Percentiles rank a stretch among this genome's conserved stretches.
Conservation (phyloP, 2,888 invertebrate species). For the Drosophila neutralis region DNA sequence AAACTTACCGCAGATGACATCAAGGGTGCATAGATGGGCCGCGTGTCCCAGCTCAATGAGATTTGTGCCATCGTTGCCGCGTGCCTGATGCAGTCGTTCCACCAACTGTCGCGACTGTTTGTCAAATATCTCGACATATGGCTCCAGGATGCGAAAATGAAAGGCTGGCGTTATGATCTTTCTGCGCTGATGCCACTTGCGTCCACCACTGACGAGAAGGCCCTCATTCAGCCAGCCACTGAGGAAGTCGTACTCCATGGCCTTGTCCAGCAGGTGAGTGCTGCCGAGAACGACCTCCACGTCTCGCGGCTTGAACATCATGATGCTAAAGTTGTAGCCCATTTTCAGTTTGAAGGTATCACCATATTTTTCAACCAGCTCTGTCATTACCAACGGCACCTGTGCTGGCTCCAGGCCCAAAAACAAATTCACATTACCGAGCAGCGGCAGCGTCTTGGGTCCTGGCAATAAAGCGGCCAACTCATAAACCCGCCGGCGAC, state of each 20-base stretch:
- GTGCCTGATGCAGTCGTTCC: slow-evolving; percentile 86
- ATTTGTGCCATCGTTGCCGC: slow-evolving; percentile 83
- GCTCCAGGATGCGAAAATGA: slow-evolving; percentile 91
- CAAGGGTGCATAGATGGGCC: slow-evolving; percentile 87
- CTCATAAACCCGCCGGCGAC: slow-evolving; percentile 33
- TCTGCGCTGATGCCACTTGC: slow-evolving; percentile 86
- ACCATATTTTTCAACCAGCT: slow-evolving; percentile 37
- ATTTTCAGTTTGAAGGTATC: slow-evolving; percentile 70
- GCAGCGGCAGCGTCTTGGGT: slow-evolving; percentile 85
- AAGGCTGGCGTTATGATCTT: slow-evolving; percentile 92
- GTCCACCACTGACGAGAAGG: slow-evolving; percentile 85
- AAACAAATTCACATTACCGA: slow-evolving; percentile 86
- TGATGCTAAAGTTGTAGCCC: slow-evolving; percentile 61
- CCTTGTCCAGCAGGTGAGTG: slow-evolving; percentile 86
- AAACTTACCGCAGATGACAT: slow-evolving; percentile 87
- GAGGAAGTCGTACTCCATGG: slow-evolving; percentile 85
- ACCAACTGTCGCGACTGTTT: slow-evolving; percentile 87
- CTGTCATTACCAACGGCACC: slow-evolving; percentile 32
- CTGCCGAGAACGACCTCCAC: slow-evolving; percentile 76
- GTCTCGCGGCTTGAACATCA: slow-evolving; percentile 64
- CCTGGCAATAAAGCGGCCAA: slow-evolving; percentile 63
- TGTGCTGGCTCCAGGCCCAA: slow-evolving; percentile 84
- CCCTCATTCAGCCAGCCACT: slow-evolving; percentile 86
- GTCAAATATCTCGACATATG: slow-evolving; percentile 90
- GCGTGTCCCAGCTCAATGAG: slow-evolving; percentile 86